Evolutionary conservation across 2,797 vertebrate genomes (phyloP).

Genomic region (Amazona ochrocephala): DNA sequence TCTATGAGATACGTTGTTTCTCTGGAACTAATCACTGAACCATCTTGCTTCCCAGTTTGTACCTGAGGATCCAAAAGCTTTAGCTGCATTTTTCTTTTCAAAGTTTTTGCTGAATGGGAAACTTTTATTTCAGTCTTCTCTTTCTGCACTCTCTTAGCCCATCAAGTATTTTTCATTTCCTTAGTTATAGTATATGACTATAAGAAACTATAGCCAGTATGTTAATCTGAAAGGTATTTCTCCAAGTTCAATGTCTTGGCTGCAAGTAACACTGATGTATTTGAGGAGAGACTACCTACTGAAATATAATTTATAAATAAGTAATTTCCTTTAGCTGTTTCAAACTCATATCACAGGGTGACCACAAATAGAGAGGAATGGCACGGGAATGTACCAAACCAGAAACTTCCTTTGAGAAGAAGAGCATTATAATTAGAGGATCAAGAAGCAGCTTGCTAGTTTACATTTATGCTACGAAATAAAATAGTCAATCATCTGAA

Average conservation of each 20-base stretch:
- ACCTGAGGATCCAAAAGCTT: neutral
- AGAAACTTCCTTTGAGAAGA: neutral
- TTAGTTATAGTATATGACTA: neutral
- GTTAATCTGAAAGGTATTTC: neutral
- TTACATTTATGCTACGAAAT: neutral
- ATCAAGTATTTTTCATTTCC: neutral
- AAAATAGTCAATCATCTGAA: neutral
- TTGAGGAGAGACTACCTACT: neutral
- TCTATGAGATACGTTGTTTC: neutral
- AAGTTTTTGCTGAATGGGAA: neutral
- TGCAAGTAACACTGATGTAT: neutral
- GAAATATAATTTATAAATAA: neutral
- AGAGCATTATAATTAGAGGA: neutral
- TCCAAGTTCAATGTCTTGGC: neutral
- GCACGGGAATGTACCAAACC: neutral
- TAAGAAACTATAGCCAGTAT: neutral
- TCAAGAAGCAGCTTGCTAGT: neutral
- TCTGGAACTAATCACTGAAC: neutral
- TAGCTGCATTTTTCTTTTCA: neutral
- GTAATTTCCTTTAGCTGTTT: neutral
- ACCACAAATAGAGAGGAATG: neutral
- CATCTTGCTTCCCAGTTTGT: neutral
- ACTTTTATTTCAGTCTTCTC: neutral
- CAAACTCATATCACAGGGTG: neutral
- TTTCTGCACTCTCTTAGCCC: neutral